Conservation (phyloP, 2,888 invertebrate genomes). For the Myopa tessellatipennis region DNA sequence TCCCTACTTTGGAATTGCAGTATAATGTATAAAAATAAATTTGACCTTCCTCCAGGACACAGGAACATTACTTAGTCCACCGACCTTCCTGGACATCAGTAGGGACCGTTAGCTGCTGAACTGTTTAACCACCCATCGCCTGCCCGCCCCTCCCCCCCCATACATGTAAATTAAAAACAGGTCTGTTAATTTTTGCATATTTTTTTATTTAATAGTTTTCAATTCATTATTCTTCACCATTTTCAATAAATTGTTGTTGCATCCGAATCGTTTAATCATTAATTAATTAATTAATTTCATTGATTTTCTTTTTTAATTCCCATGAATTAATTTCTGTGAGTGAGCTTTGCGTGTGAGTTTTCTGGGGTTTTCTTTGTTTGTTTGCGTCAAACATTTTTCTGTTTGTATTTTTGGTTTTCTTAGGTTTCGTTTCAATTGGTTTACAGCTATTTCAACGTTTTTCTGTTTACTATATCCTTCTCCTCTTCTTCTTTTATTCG, state of each 20-base stretch:
- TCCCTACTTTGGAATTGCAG: no score
- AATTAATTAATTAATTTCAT: not conserved
- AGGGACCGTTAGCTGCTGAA: no score
- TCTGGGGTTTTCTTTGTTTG: not conserved
- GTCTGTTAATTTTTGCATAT: slow-evolving; percentile 50
- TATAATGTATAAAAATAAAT: no score
- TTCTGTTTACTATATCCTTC: no score
- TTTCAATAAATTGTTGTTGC: slow-evolving; percentile 44
- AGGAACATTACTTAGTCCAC: no score
- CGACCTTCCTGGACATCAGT: no score
- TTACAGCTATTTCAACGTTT: slow-evolving; percentile 35
- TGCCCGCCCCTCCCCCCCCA: no score
- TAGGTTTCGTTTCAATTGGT: slow-evolving; percentile 41
- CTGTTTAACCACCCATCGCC: no score
- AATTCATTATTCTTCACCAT: slow-evolving; percentile 58
- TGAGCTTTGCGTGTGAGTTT: slow-evolving; percentile 39
- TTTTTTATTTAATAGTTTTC: slow-evolving; percentile 61
- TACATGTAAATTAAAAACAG: slow-evolving; percentile 23
- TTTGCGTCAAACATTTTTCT: slow-evolving; percentile 36
- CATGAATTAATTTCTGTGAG: slow-evolving; percentile 32
- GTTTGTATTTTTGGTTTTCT: slow-evolving; percentile 44
- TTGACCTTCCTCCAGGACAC: no score
- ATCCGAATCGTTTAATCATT: slow-evolving; percentile 43
- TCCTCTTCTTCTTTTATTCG: slow-evolving; percentile 18
- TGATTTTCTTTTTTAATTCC: not conserved